phyloP scores from a whole-genome alignment of 1,140 invertebrate genomes.

The Idris sp. region DNA sequence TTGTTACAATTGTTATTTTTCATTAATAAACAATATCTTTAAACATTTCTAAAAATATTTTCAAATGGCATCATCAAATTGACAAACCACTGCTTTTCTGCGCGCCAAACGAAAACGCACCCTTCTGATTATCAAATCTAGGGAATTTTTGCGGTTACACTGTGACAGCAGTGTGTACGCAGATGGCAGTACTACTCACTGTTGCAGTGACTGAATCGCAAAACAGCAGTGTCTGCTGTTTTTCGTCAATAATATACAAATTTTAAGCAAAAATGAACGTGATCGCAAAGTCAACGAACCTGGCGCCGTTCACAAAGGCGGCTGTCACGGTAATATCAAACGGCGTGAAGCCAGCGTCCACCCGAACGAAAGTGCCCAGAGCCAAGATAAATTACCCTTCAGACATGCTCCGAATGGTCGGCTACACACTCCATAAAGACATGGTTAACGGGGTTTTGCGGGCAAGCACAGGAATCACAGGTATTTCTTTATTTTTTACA shows the following conservation, averaged over 20 bases:
- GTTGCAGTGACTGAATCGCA: conserved; percentile 35
- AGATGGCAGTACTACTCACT: conserved; percentile 15
- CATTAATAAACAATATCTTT: too few species aligned
- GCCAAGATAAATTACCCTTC: conserved; percentile 69
- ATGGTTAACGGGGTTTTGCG: conserved; percentile 79
- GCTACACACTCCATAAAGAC: conserved; percentile 76
- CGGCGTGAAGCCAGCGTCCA: conserved; percentile 77
- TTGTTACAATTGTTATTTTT: too few species aligned
- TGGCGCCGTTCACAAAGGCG: conserved; percentile 81
- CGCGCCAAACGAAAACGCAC: too few species aligned
- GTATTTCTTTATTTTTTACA: conserved; percentile 68
- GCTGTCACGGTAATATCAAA: conserved; percentile 80
- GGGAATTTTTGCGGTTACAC: too few species aligned
- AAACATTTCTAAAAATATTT: too few species aligned
- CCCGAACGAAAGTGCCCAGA: conserved; percentile 72
- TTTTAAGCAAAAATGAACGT: conserved; percentile 80
- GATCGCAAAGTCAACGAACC: conserved; percentile 81
- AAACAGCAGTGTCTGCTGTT: conserved; percentile 38
- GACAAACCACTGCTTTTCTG: too few species aligned
- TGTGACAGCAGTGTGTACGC: too few species aligned
- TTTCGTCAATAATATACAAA: conserved; percentile 17
- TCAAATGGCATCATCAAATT: too few species aligned
- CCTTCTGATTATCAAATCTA: too few species aligned
- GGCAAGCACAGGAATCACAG: conserved; percentile 79
- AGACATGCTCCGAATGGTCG: conserved; percentile 40